Evolutionary conservation across 2,797 vertebrate genomes (phyloP), one percentile per base, ranked within the genome.

Genomic region (Clangula hyemalis): DNA sequence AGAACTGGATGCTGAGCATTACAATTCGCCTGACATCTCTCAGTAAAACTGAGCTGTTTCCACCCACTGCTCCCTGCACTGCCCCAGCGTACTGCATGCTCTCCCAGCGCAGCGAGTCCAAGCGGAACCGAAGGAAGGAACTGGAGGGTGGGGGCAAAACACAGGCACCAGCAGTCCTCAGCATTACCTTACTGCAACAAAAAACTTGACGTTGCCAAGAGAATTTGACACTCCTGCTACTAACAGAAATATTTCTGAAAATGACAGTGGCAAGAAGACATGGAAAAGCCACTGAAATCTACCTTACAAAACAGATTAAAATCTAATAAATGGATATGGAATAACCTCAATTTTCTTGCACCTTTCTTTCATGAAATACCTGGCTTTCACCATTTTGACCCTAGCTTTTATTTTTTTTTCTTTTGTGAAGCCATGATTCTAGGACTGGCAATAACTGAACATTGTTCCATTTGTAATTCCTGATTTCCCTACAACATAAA

Each of bases 51-150:
- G 4, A 69, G 7, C 22, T 77, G 15, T 27, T 69, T 71, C 25
- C 5, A 73, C 39, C 7, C 21, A 45, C 32, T 36, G 60, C 25
- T 84, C 38, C 51, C 82, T 36, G 34, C 27, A 13, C 6, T 25
- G 43, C 3, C 15, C 25, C 39, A 12, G 11, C 32, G 20, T 13
- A 36, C 43, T 2, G 6, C 14, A 28, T 6, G 0, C 2, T 38
- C 74, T 53, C 62, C 30, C 47, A 78, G 34, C 22, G 15, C 17
- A 4, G 4, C 25, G 11, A 34, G 38, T 25, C 60, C 43, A 71
- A 56, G 32, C 1, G 60, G 24, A 82, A 73, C 7, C 43, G 71
- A n/a, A 36, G 57, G 3, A 24, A 69, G 21, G 5, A 93, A 80
- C 4, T 13, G 5, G 6, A 2, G 4, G 13, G 51, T 4, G 2